Evolutionary conservation across 2,797 vertebrate genomes (phyloP), one percentile per base, ranked within the genome.

Genomic region (Syngnathus acus): DNA sequence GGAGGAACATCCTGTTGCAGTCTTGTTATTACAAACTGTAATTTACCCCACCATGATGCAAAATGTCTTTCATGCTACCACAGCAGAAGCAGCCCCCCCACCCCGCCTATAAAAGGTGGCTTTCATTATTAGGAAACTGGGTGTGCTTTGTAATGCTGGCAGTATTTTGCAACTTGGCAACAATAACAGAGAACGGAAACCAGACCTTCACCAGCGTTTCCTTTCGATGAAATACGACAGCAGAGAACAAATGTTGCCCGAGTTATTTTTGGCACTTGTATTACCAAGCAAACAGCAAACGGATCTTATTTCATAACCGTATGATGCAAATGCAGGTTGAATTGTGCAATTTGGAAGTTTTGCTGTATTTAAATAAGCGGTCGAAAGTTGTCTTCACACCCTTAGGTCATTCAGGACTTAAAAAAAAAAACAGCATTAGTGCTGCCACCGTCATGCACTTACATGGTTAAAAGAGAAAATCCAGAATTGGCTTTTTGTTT

Each of bases 161-260:
- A 53, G 70, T 72, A 73, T 72, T 75, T 68, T 63, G 72, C 71
- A 77, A 73, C 72, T 65, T 68, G 76, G 71, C 79, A 77, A 70
- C 72, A 65, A 68, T 77, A 73, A 73, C 71, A 70, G 70, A 57
- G 16, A 68, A 58, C 69, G 78, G 80, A 79, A 82, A 76, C 64
- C 42, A 48, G 66, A 55, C 53, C 63, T 19, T 40, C 70, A 71
- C 62, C 57, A 40, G 62, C 9, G 70, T 68, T 79, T 82, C 78
- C 77, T 64, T 64, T 68, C 43, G 23, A n/a, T 14, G 5, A 32
- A 40, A 53, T 14, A 43, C 19, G 17, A 62, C 43, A 21, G 13
- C 7, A 21, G 32, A 68, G 64, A 59, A 45, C 64, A n/a, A 40
- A 60, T 57, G 47, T 21, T 39, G 47, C 13, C 9, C 4, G 32